A percentile compares a stretch with the other conserved stretches of the same genome.
Conservation (phyloP, 2,888 invertebrate species). For the Agrotis puta region DNA sequence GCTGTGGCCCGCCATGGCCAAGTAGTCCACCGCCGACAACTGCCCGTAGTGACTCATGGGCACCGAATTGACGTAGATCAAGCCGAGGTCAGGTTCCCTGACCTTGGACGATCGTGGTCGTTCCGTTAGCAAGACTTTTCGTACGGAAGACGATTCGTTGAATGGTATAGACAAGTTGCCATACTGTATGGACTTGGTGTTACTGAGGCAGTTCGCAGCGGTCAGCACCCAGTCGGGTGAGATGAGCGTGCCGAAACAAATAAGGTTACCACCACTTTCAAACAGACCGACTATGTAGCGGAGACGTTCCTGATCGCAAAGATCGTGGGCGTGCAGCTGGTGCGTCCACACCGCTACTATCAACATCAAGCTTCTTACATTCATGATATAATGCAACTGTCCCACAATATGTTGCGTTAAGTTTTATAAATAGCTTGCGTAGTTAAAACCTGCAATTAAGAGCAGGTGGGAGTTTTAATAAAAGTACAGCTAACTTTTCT, state of each 20-base stretch:
- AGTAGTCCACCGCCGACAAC: constrained; percentile 42
- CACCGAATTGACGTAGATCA: constrained; percentile 21
- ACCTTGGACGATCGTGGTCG: neutral
- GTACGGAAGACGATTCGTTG: neutral
- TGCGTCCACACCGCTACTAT: neutral
- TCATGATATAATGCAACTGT: constrained; percentile 10
- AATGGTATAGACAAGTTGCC: constrained; percentile 13
- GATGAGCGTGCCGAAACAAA: constrained; percentile 43
- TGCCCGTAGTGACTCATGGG: constrained; percentile 1
- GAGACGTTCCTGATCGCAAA: neutral
- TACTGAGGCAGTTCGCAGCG: constrained; percentile 18
- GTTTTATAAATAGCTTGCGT: too few species aligned
- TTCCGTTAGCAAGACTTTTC: neutral
- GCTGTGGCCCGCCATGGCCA: constrained; percentile 11
- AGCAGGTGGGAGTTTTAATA: too few species aligned
- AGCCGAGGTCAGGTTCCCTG: constrained; percentile 25
- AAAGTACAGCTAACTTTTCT: too few species aligned
- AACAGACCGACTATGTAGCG: constrained; percentile 24
- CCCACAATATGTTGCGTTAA: neutral
- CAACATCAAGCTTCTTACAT: constrained; percentile 2
- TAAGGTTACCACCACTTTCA: neutral
- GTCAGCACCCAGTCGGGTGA: constrained; percentile 40
- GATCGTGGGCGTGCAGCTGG: neutral
- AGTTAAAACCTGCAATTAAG: too few species aligned
- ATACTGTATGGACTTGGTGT: constrained; percentile 20